These are phyloP conservation scores for Dendrolimus pini DNA, from an alignment of 2,888 invertebrate genomes.

Conservation along the genomic window DNA sequence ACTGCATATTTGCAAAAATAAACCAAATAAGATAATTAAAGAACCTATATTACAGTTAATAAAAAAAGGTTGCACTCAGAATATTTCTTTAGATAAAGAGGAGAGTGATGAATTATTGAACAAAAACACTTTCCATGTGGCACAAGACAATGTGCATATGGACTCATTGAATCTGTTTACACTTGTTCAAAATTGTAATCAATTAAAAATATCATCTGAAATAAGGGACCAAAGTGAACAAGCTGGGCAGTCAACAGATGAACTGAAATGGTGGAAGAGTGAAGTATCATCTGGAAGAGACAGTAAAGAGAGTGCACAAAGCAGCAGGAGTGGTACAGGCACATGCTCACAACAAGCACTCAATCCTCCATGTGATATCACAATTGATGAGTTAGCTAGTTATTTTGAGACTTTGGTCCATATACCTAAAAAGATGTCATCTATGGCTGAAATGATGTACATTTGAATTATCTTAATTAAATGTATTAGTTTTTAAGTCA, in stretches of 20 bases:
- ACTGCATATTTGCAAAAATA: conserved; percentile 49
- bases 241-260: conserved; percentile 23
- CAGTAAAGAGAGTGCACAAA: conserved; percentile 34
- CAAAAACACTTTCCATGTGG: conserved; percentile 12
- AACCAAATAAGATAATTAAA: conserved; percentile 66
- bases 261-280: conserved; percentile 51
- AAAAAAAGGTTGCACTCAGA: conserved; percentile 28
- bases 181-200: conserved; percentile 62
- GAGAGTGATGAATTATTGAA: conserved; percentile 21
- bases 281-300: conserved; percentile 27
- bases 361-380: conserved; percentile 87
- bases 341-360: conserved; percentile 89
- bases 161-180: conserved; percentile 52
- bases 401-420: conserved; percentile 97
- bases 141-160: conserved; percentile 22
- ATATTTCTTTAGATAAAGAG: conserved; percentile 18
- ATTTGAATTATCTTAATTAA: conserved; percentile 74
- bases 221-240: conserved; percentile 19
- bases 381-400: conserved; percentile 95
- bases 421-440: conserved; percentile 98
- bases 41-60: conserved; percentile 76
- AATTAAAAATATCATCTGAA: conserved; percentile 53
- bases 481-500: no score
- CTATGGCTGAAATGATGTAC: conserved; percentile 99
- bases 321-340: conserved; percentile 40